phyloP scores from a whole-genome alignment of 2,888 invertebrate species.

The Oxystoma pomonae region DNA sequence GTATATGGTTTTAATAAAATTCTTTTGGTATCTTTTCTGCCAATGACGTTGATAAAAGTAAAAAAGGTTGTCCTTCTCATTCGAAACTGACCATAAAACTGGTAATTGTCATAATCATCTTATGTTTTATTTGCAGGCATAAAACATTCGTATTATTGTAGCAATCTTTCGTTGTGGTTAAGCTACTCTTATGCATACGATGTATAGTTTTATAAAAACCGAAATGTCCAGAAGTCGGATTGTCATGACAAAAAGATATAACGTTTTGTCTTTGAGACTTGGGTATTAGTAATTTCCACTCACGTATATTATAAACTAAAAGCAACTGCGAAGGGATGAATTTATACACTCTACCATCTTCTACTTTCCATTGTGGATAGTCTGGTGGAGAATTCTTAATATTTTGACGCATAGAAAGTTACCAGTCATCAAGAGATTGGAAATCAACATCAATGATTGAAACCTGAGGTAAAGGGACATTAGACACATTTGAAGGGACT shows the following conservation, averaged over 20 bases:
- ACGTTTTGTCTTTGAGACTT: not conserved
- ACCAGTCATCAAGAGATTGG: not conserved
- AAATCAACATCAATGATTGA: not conserved
- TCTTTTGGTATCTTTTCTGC: too few species aligned
- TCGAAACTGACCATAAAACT: too few species aligned
- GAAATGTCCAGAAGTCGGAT: conserved; percentile 4
- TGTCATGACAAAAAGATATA: conserved; percentile 4
- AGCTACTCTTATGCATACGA: conserved; percentile 8
- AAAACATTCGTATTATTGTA: too few species aligned
- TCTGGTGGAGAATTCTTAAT: not conserved
- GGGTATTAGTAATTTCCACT: not conserved
- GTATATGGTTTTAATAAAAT: too few species aligned
- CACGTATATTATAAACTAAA: not conserved
- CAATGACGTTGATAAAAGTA: too few species aligned
- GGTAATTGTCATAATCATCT: too few species aligned
- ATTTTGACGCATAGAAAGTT: not conserved
- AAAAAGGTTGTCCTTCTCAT: too few species aligned
- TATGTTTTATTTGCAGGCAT: too few species aligned
- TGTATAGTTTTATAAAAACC: conserved; percentile 13
- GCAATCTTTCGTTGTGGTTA: too few species aligned
- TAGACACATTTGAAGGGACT: not conserved
- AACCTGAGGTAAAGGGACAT: not conserved
- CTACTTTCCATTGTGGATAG: conserved; percentile 1
- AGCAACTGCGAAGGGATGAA: not conserved
- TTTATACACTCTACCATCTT: not conserved